Conservation (phyloP, 2,113 vertebrate species). For the Sceloporus undulatus region DNA sequence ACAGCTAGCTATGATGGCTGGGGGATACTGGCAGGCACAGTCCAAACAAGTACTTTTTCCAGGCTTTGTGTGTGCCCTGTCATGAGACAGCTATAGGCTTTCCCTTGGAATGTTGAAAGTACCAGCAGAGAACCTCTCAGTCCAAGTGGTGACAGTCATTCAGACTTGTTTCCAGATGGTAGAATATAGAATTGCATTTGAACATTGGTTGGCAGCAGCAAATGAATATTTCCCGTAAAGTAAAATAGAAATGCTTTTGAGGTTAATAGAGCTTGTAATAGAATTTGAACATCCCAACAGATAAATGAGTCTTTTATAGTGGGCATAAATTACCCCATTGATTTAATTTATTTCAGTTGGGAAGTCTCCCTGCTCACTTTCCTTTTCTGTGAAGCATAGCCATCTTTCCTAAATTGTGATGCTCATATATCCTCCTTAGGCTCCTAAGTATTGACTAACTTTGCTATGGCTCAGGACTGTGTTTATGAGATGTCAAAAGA, state of each 20-base stretch:
- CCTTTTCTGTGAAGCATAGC: neutral
- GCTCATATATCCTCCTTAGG: neutral
- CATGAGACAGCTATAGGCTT: neutral
- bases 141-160: neutral
- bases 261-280: conserved; percentile 23
- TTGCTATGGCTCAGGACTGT: fast-evolving
- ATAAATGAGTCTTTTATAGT: neutral
- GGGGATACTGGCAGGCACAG: no score
- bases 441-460: neutral
- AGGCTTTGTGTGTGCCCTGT: no score
- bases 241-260: fast-evolving
- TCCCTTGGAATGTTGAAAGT: neutral
- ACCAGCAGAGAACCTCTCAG: neutral
- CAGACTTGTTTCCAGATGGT: neutral
- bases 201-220: fast-evolving
- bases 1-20: neutral
- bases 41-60: no score
- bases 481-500: neutral
- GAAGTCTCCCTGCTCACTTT: neutral
- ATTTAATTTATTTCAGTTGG: conserved; percentile 34
- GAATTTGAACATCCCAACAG: neutral
- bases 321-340: neutral
- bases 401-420: neutral
- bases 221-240: neutral
- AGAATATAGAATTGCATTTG: neutral